Percentiles rank a stretch among this genome's conserved stretches.
Evolutionary conservation across 2,797 vertebrate genomes (phyloP).

Genomic region (Micropoecilia bifurca): DNA sequence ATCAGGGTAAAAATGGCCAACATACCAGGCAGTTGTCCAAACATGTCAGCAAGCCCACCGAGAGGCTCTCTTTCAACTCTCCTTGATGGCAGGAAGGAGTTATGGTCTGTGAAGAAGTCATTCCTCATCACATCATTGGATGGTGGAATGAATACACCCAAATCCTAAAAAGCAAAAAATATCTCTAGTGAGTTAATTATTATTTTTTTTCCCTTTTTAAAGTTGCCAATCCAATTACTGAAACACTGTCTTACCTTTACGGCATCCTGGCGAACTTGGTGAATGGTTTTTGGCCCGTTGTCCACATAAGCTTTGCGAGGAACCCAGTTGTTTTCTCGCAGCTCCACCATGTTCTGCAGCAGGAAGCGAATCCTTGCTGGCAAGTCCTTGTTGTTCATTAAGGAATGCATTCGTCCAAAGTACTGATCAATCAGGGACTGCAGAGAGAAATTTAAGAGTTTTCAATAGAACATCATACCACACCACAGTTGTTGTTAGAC

Average conservation of each 20-base stretch:
- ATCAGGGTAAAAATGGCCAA: neutral
- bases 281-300: constrained; percentile 99
- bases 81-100: constrained; percentile 91
- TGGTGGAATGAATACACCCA: constrained; percentile 96
- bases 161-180: constrained; percentile 84
- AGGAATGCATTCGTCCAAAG: constrained; percentile 96
- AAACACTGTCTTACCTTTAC: constrained; percentile 85
- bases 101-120: constrained; percentile 96
- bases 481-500: neutral
- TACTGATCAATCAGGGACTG: constrained; percentile 99
- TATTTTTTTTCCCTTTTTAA: too few species aligned
- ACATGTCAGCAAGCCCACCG: constrained; percentile 98
- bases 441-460: neutral
- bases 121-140: constrained; percentile 90
- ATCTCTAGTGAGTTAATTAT: neutral
- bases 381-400: constrained; percentile 98
- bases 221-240: neutral
- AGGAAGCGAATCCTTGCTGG: constrained; percentile 99
- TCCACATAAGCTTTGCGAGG: constrained; percentile 99
- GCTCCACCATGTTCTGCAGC: constrained; percentile 98
- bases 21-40: constrained; percentile 99
- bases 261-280: constrained; percentile 99
- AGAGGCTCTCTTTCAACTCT: constrained; percentile 97
- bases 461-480: neutral
- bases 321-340: constrained; percentile 94